Evolutionary conservation across 1,140 invertebrate species (phyloP).

Genomic region (Pemphigus obesinymphae): DNA sequence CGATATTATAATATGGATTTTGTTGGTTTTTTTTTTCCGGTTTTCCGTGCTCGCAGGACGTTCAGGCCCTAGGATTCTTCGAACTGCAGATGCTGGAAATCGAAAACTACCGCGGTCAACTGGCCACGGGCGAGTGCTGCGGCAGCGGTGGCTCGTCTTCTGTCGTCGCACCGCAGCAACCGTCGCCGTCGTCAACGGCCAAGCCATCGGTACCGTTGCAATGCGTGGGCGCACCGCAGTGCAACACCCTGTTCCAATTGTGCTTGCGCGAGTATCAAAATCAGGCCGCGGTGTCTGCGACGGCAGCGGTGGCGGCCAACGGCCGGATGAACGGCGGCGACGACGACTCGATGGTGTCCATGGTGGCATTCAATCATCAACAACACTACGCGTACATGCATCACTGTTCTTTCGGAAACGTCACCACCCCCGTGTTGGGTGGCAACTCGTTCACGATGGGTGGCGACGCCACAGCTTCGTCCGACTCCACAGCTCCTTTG

Average conservation of each 20-base stretch:
- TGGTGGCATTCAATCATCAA: background rate
- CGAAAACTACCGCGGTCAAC: slow-evolving; percentile 76
- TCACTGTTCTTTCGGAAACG: slow-evolving; percentile 84
- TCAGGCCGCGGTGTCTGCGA: slow-evolving; percentile 62
- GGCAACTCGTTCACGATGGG: slow-evolving; percentile 77
- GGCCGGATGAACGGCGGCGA: slow-evolving; percentile 60
- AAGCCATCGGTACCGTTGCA: slow-evolving; percentile 51
- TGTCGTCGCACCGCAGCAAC: slow-evolving; percentile 62
- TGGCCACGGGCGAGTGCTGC: slow-evolving; percentile 76
- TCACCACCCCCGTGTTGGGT: slow-evolving; percentile 75
- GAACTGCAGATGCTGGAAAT: slow-evolving; percentile 87
- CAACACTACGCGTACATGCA: slow-evolving; percentile 50
- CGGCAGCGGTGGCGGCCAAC: slow-evolving; percentile 68
- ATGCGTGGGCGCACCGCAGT: slow-evolving; percentile 57
- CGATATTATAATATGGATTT: background rate
- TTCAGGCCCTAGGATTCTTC: slow-evolving; percentile 76
- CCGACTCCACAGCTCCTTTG: slow-evolving; percentile 50
- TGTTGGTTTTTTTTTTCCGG: slow-evolving; percentile 44
- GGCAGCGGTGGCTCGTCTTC: slow-evolving; percentile 54
- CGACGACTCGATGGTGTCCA: slow-evolving; percentile 67
- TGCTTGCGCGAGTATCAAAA: slow-evolving; percentile 49
- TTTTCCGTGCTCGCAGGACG: slow-evolving; percentile 54
- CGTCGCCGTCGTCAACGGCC: background rate
- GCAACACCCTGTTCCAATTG: slow-evolving; percentile 77
- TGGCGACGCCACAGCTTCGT: slow-evolving; percentile 55